Percentiles rank a stretch among this genome's conserved stretches.
phyloP scores from a whole-genome alignment of 2,113 vertebrate genomes.

The Nanger granti region DNA sequence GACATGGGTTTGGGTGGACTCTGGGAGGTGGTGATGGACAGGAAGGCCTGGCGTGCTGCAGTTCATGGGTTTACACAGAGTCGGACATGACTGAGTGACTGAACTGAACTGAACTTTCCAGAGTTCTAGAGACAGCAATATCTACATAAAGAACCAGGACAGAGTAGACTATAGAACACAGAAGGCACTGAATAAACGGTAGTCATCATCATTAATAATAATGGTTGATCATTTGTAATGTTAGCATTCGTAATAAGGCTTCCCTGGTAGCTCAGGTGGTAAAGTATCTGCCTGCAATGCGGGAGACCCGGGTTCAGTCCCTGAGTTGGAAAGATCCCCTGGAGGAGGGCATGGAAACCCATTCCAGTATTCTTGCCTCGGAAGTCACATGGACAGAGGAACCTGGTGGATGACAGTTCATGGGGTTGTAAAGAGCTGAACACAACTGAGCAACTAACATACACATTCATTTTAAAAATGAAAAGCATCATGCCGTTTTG shows the following conservation, averaged over 20 bases:
- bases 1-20: neutral
- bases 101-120: neutral
- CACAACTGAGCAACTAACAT: neutral
- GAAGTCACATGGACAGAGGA: neutral
- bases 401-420: neutral
- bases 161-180: neutral
- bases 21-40: neutral
- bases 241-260: neutral
- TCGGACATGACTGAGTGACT: accelerated
- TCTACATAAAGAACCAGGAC: neutral
- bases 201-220: neutral
- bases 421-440: neutral
- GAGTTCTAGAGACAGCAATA: neutral
- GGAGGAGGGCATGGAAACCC: neutral
- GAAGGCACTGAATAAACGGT: neutral
- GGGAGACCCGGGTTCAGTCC: neutral
- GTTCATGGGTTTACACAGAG: neutral
- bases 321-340: neutral
- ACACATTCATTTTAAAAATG: neutral
- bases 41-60: neutral
- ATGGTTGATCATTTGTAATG: neutral
- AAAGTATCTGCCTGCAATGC: neutral
- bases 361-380: neutral
- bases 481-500: neutral
- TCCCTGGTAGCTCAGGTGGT: neutral